phyloP scores from a whole-genome alignment of 2,113 vertebrate genomes.

The Elephantulus edwardii region DNA sequence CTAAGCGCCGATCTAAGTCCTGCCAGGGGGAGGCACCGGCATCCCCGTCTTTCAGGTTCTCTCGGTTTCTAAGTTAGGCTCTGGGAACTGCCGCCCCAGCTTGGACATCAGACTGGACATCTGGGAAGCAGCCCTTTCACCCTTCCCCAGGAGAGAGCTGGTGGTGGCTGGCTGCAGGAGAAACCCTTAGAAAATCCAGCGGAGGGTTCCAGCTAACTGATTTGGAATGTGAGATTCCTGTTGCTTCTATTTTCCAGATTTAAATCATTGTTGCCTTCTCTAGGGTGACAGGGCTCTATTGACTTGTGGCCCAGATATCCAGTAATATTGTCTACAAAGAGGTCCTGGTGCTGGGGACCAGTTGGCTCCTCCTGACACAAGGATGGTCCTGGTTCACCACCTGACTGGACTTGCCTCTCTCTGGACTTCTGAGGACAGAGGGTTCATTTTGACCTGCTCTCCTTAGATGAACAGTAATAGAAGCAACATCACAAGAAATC shows the following conservation, averaged over 20 bases:
- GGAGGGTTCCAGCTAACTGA: not conserved
- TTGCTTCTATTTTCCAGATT: not conserved
- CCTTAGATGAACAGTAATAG: not conserved
- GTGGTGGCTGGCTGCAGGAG: too few species aligned
- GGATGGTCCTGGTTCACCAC: not conserved
- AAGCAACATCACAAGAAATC: not conserved
- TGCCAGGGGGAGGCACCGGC: not conserved
- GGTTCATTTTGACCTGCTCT: too few species aligned
- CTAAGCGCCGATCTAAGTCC: too few species aligned
- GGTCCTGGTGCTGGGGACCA: not conserved
- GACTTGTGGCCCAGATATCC: not conserved
- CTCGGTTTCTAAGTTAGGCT: not conserved
- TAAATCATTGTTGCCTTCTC: not conserved
- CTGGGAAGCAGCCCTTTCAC: rapidly evolving
- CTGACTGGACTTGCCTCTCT: not conserved
- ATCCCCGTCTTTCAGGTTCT: not conserved
- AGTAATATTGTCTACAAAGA: not conserved
- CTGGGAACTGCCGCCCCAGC: not conserved
- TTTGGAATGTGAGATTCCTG: not conserved
- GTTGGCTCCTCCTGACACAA: not conserved
- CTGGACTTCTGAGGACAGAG: not conserved
- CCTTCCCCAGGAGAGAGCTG: not conserved
- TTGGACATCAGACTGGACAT: not conserved
- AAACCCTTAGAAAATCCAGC: not conserved
- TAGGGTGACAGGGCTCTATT: not conserved